phyloP scores from a whole-genome alignment of 2,113 vertebrate species.

The Meleagris gallopavo region DNA sequence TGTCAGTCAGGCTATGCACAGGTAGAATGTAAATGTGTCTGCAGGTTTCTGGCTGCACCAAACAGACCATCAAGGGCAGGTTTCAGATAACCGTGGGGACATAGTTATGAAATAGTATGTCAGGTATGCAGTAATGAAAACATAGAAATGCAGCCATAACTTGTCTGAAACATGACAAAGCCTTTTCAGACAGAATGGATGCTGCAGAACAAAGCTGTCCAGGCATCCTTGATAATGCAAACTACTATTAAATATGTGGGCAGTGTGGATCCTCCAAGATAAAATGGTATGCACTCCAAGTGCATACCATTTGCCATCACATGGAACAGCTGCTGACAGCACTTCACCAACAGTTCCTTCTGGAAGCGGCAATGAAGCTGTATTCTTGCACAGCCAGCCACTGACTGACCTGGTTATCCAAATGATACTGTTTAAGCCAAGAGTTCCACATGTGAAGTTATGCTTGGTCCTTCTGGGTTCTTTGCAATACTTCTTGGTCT shows the following conservation, averaged over 20 bases:
- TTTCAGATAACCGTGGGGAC: neutral
- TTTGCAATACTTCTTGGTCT: neutral
- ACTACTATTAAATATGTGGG: neutral
- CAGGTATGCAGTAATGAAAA: neutral
- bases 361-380: neutral
- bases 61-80: neutral
- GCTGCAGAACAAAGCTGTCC: neutral
- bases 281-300: neutral
- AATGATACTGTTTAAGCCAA: neutral
- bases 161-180: neutral
- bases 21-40: neutral
- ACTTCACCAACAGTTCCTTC: neutral
- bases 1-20: neutral
- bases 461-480: neutral
- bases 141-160: neutral
- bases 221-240: neutral
- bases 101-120: neutral
- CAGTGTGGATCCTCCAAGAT: neutral
- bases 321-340: neutral
- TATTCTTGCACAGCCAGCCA: neutral
- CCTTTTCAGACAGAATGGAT: neutral
- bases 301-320: neutral
- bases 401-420: neutral
- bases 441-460: neutral
- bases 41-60: neutral